Conservation (phyloP, 2,888 invertebrate species). For the Ypsolopha scabrella region DNA sequence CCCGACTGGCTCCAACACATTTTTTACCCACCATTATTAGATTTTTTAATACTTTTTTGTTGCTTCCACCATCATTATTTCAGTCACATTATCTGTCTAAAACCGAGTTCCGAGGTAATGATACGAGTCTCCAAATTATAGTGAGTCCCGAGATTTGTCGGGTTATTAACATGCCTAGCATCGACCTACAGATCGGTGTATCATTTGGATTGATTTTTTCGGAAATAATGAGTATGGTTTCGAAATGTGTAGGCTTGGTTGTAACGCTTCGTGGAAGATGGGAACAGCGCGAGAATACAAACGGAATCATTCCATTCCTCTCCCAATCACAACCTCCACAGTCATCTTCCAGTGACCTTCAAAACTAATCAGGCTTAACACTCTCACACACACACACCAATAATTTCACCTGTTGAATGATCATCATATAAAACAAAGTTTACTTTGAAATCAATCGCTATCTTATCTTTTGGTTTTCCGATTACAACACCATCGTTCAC, state of each 20-base stretch:
- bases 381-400: neutral
- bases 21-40: conserved; percentile 4
- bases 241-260: conserved; percentile 9
- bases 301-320: neutral
- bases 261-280: conserved; percentile 12
- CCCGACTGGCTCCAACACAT: neutral
- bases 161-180: conserved; percentile 60
- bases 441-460: neutral
- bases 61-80: conserved; percentile 34
- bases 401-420: neutral
- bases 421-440: neutral
- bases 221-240: conserved; percentile 5
- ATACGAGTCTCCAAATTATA: conserved; percentile 59
- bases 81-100: conserved; percentile 45
- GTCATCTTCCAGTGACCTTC: neutral
- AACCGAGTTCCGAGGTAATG: conserved; percentile 47
- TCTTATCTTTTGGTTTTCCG: conserved; percentile 2
- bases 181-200: conserved; percentile 31
- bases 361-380: neutral
- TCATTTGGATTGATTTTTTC: conserved; percentile 27
- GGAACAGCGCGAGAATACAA: neutral
- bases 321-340: neutral
- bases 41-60: conserved; percentile 22
- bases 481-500: conserved; percentile 2
- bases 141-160: conserved; percentile 31